Evolutionary conservation across 2,888 invertebrate genomes (phyloP), one percentile per base, ranked within the genome.

Genomic region (Phaedon cochleariae): DNA sequence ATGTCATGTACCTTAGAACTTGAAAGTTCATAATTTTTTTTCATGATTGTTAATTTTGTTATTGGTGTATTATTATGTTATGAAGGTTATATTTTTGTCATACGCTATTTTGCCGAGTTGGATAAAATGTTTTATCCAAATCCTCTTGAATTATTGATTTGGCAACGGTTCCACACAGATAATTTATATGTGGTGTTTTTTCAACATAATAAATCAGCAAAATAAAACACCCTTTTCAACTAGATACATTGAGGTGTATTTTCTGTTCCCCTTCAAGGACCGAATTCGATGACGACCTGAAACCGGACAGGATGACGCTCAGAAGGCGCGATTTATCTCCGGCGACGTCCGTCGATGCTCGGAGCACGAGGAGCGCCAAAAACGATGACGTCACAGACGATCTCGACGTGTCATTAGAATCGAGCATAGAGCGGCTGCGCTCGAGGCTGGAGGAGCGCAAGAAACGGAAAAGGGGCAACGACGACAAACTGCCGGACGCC

Each of bases 321-420:
- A 54, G 72, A n/a, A 69, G 69, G 3, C 53, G 74, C 17, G 75
- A 75, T 31, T 62, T 68, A 10, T 76, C 76, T 0, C 76, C 76
- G 0, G 63, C 77, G 21, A 76, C 76, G 7, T 79, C 79, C 5
- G 70, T 77, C 6, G 79, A 78, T 29, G 76, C 76, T 1, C 66
- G 71, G 46, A 63, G 68, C 17, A 71, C 71, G 34, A 72, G 70
- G 57, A 51, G n/a, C n/a, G n/a, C 49, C 6, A 70, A 68, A 54
- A 46, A 65, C 26, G 76, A 73, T 18, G 78, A 76, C 48, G 48
- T 34, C 3, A 69, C 68, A 3, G 59, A 59, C 1, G 76, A 75
- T 49, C 62, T 75, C 53, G 81, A 82, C 52, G 76, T 81, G 57
- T 72, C 82, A 4, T 74, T 80, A 51, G 81, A 82, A 64, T 76